phyloP scores from a whole-genome alignment of 2,113 vertebrate genomes.

The Spea multiplicata region DNA sequence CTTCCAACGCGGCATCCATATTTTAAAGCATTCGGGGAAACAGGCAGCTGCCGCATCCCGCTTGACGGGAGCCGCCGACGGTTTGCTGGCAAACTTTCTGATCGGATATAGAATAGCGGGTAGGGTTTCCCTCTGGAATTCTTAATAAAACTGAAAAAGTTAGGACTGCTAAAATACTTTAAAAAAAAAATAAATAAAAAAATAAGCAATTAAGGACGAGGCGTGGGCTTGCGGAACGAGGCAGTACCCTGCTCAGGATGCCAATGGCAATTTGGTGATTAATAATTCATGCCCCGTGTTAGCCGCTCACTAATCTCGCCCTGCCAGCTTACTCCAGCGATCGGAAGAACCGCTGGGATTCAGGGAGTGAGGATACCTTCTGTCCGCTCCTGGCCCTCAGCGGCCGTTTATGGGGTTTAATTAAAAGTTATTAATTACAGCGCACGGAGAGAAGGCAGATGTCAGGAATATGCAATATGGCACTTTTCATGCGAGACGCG shows the following conservation, averaged over 20 bases:
- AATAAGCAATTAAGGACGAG: background rate
- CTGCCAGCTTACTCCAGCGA: slow-evolving; percentile 10
- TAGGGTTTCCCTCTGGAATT: too few relatives aligned
- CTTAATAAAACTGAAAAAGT: too few relatives aligned
- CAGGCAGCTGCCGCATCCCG: too few relatives aligned
- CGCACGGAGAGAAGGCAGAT: slow-evolving; percentile 22
- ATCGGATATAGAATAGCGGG: too few relatives aligned
- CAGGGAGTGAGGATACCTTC: slow-evolving; percentile 27
- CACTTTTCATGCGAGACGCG: too few relatives aligned
- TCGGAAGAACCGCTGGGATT: slow-evolving; percentile 13
- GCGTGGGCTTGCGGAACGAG: slow-evolving; percentile 7
- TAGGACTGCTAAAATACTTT: too few relatives aligned
- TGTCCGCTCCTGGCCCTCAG: background rate
- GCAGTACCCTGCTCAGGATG: slow-evolving; percentile 13
- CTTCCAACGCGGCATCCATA: too few relatives aligned
- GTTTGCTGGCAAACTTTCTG: too few relatives aligned
- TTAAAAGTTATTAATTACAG: slow-evolving; percentile 38
- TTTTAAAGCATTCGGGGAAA: too few relatives aligned
- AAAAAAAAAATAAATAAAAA: too few relatives aligned
- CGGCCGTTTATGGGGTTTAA: slow-evolving; percentile 22
- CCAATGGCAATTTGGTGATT: slow-evolving; percentile 27
- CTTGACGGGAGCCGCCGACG: too few relatives aligned
- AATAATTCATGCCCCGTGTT: slow-evolving; percentile 34
- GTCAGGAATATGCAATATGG: background rate
- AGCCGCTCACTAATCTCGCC: slow-evolving; percentile 26